A percentile compares a stretch with the other conserved stretches of the same genome.
These are phyloP conservation scores for Nemopilema nomurai DNA, from an alignment of 30 jellyfish, hydroid and myxozoan species.

Conservation along the genomic window DNA sequence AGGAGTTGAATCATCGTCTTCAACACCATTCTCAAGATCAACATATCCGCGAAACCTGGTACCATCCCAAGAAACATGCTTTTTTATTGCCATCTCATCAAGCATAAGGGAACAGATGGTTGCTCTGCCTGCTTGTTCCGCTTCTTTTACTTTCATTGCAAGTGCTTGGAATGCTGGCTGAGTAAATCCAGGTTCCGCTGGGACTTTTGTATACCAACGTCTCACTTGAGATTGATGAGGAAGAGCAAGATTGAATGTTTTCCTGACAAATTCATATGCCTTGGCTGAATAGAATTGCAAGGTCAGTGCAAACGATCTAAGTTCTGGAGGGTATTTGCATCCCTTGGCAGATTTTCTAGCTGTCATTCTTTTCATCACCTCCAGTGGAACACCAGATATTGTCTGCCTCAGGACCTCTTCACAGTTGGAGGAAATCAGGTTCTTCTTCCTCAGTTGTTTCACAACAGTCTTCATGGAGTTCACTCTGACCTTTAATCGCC, in stretches of 20 bases:
- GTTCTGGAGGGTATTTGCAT: constrained; percentile 28
- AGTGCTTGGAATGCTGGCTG: constrained; percentile 43
- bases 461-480: constrained; percentile 7
- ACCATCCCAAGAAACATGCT: constrained; percentile 60
- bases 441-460: constrained; percentile 9
- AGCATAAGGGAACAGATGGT: constrained; percentile 17
- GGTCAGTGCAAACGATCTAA: constrained; percentile 55
- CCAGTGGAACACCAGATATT: constrained; percentile 39
- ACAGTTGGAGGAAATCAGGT: constrained; percentile 46
- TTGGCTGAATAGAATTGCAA: constrained; percentile 62
- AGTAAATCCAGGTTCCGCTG: constrained; percentile 69
- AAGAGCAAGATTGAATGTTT: constrained; percentile 39
- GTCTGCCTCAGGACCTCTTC: constrained; percentile 43
- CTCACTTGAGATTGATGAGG: constrained; percentile 54
- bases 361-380: constrained; percentile 33
- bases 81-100: constrained; percentile 55
- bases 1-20: constrained; percentile 57
- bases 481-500: constrained; percentile 15
- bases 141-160: constrained; percentile 7
- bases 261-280: constrained; percentile 57
- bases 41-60: constrained; percentile 30
- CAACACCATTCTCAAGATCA: constrained; percentile 55
- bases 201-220: constrained; percentile 40
- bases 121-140: constrained; percentile 17
- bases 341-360: constrained; percentile 47